Conservation (phyloP, 2,113 vertebrate species). For the Cyphotilapia sp. region DNA sequence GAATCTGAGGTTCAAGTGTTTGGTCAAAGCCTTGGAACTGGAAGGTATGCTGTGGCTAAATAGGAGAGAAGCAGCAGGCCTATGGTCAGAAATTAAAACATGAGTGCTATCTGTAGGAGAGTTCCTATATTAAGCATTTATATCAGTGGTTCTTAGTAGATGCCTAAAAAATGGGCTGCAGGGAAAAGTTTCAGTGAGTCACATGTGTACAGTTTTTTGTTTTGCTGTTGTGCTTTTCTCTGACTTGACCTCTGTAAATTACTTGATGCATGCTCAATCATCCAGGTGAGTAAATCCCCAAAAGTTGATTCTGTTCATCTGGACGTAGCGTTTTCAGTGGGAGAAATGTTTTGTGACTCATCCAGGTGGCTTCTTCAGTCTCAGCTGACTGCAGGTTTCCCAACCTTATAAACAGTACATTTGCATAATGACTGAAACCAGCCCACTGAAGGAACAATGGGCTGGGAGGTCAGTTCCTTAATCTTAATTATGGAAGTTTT, state of each 20-base stretch:
- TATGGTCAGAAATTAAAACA: background rate
- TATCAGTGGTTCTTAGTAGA: background rate
- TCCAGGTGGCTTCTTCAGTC: fast-evolving
- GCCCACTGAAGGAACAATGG: background rate
- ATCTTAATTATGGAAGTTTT: background rate
- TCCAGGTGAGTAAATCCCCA: background rate
- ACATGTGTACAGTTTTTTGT: background rate
- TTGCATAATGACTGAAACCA: fast-evolving
- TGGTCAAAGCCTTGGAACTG: background rate
- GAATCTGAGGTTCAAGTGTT: background rate
- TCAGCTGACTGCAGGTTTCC: background rate
- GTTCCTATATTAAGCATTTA: background rate
- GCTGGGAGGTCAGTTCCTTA: background rate
- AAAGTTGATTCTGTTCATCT: background rate
- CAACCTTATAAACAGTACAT: fast-evolving
- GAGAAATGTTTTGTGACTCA: fast-evolving
- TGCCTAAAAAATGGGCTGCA: background rate
- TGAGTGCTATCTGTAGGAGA: background rate
- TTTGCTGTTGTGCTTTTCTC: background rate
- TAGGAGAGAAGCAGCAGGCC: background rate
- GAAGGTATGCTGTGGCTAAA: background rate
- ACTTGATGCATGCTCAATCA: fast-evolving
- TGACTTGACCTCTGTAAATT: background rate
- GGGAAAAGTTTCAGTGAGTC: background rate
- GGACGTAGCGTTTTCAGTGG: fast-evolving